Conservation (phyloP, 2,888 invertebrate species). For the Argynnis bischoffii region DNA sequence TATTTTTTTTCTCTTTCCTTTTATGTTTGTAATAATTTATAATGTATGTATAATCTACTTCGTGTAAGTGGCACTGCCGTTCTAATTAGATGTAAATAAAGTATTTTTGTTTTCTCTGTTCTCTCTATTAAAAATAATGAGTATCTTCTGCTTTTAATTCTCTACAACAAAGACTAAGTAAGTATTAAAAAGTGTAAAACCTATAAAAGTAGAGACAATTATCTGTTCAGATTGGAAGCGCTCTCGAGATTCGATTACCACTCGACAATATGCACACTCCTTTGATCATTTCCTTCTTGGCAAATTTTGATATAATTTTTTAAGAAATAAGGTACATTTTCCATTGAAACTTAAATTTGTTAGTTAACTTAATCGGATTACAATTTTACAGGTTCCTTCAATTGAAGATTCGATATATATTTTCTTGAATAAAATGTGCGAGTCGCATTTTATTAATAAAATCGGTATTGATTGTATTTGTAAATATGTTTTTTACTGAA, state of each 20-base stretch:
- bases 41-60: too few relatives aligned
- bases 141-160: neutral
- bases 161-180: neutral
- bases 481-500: too few relatives aligned
- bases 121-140: too few relatives aligned
- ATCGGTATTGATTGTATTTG: too few relatives aligned
- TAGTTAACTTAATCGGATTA: conserved; percentile 33
- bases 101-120: too few relatives aligned
- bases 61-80: too few relatives aligned
- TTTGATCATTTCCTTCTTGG: conserved; percentile 13
- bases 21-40: too few relatives aligned
- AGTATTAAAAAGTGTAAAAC: conserved; percentile 1
- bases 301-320: conserved; percentile 15
- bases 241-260: conserved; percentile 37
- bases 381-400: conserved; percentile 23
- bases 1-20: too few relatives aligned
- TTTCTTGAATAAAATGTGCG: conserved; percentile 13
- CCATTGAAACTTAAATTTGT: neutral
- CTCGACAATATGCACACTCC: conserved; percentile 33
- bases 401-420: conserved; percentile 21
- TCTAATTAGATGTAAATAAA: too few relatives aligned
- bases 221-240: conserved; percentile 34
- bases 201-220: conserved; percentile 32
- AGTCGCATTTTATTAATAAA: neutral
- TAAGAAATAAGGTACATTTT: conserved; percentile 21